Percentiles rank a stretch among this genome's conserved stretches.
These are phyloP conservation scores for Trinectes maculatus DNA, from an alignment of 2,113 vertebrate genomes.

Conservation along the genomic window DNA sequence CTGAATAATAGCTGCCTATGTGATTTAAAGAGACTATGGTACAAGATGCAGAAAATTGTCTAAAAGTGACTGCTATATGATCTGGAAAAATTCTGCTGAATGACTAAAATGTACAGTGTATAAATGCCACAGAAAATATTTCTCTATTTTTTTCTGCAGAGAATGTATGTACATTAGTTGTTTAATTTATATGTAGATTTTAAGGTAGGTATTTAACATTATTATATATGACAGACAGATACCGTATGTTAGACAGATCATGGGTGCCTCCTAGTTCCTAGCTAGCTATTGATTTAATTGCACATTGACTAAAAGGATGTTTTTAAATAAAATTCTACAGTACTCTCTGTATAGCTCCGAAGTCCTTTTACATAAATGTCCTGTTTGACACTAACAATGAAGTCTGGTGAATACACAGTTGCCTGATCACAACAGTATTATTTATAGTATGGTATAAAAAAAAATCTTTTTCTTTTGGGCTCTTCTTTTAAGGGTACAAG, in stretches of 20 bases:
- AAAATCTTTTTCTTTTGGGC: too few species aligned
- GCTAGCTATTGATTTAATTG: slow-evolving; percentile 38
- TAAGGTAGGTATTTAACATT: slow-evolving; percentile 56
- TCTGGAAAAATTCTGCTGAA: slow-evolving; percentile 20
- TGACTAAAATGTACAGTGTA: slow-evolving; percentile 49
- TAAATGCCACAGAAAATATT: slow-evolving; percentile 33
- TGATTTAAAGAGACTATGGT: slow-evolving; percentile 59
- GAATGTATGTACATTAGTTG: slow-evolving; percentile 63
- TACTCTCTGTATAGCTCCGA: slow-evolving; percentile 2
- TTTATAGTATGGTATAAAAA: too few species aligned
- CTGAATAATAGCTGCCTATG: slow-evolving; percentile 20
- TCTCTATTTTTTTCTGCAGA: slow-evolving; percentile 34
- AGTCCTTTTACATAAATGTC: background rate
- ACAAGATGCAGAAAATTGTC: slow-evolving; percentile 52
- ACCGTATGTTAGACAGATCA: slow-evolving; percentile 11
- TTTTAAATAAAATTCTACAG: slow-evolving; percentile 42
- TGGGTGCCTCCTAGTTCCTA: background rate
- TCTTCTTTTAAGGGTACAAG: too few species aligned
- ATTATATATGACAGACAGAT: slow-evolving; percentile 37
- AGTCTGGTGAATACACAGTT: background rate
- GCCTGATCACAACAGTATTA: background rate
- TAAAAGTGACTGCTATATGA: slow-evolving; percentile 20
- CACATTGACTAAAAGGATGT: slow-evolving; percentile 35
- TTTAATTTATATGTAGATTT: slow-evolving; percentile 71
- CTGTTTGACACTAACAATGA: background rate